Conservation (phyloP, 2,113 vertebrate genomes). For the Orientallactaga bullata region DNA sequence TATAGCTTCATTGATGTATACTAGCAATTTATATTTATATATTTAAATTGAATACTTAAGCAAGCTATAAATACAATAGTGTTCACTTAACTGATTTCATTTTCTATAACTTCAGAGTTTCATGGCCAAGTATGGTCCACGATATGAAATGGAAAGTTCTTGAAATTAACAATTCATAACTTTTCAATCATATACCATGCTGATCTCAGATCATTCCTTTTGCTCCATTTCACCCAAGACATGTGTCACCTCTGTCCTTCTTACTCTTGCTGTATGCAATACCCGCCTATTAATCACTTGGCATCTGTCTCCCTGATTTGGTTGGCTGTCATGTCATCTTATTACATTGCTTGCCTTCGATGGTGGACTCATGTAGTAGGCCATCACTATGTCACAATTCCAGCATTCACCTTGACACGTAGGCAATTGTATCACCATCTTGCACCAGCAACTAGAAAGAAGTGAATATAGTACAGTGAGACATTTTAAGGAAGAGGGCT, state of each 20-base stretch:
- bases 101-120: neutral
- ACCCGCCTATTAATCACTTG: neutral
- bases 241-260: neutral
- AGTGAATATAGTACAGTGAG: neutral
- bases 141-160: neutral
- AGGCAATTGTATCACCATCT: neutral
- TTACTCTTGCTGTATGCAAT: neutral
- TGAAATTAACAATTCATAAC: neutral
- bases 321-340: neutral
- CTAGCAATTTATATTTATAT: conserved; percentile 30
- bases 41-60: conserved; percentile 10
- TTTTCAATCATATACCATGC: neutral
- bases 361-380: neutral
- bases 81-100: neutral
- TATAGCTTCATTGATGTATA: neutral
- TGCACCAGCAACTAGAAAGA: neutral
- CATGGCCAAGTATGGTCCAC: neutral
- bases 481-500: too few relatives aligned
- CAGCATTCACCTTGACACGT: neutral
- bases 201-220: neutral
- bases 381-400: neutral
- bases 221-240: neutral
- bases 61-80: neutral
- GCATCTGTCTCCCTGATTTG: neutral
- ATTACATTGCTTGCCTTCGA: neutral